Evolutionary conservation across 2,797 vertebrate genomes (phyloP), one percentile per base, ranked within the genome.

Genomic region (Pipistrellus pipistrellus): DNA sequence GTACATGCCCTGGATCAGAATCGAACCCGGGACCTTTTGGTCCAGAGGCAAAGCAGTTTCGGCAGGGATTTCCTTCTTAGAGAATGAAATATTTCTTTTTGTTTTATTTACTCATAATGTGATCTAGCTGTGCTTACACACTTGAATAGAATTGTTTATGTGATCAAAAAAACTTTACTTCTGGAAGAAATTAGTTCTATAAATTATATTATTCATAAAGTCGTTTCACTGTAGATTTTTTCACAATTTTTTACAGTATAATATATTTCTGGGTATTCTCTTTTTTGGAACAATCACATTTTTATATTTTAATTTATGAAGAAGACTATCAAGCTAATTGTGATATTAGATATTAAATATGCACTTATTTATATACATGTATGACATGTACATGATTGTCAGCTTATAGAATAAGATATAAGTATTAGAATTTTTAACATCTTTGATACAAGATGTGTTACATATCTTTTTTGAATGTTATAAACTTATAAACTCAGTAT

Each of bases 71-170:
- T 77, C 4, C 57, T 91, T 35, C 11, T 69, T 48, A 72, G 17
- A 88, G 23, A 92, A 68, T 73, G 25, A 87, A 96, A 77, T 57
- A 25, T 57, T 57, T 57, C 55, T 57, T 57, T 57, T 8, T 46
- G 32, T 2, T 95, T 92, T 92, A 92, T 93, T 96, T 93, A 91
- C 92, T 95, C 73, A 91, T 64, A 89, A 88, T 53, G 35, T 38
- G 64, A 15, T 93, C 11, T 11, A 46, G 21, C 69, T 66, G 30
- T 25, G n/a, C 32, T 91, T 85, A 82, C 1, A 71, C 11, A 41
- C 23, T 73, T 89, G 35, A 83, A 11, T 83, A 8, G 38, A 30
- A 84, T 48, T 6, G 80, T 92, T 92, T 32, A 14, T 76, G 9
- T 86, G 30, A 92, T 88, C 38, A 44, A 88, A 92, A 90, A 72